Evolutionary conservation across 92 coral and sea anemone species (phyloP), one percentile per base, ranked within the genome.

Genomic region (Isaurus tuberculatus): DNA sequence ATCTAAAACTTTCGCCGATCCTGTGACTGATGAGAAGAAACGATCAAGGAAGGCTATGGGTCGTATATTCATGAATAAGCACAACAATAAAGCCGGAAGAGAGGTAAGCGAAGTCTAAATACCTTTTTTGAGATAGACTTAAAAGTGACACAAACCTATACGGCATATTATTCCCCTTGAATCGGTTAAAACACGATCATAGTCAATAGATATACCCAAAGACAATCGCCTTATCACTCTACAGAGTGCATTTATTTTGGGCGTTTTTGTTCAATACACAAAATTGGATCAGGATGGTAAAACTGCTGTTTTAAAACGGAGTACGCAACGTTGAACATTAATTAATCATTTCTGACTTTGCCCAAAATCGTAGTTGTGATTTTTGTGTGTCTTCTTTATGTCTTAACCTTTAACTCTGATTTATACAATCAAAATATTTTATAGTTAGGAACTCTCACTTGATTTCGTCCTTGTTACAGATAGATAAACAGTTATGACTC

Each of bases 31-130:
- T 42, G 40, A 64, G 68, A 70, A 69, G 23, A 58, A 51, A 65
- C 91, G 89, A 30, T 88, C 94, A 29, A 73, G 86, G 75, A 85
- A 65, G 26, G 90, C 70, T 44, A 87, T 61, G 55, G 84, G 81
- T 7, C 92, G 94, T 65, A 79, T 91, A 25, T 60, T 87, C 57
- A 93, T 94, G 91, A 94, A 97, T 72, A 88, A 90, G 4, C 98
- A 97, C 88, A 97, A 97, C 90, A 94, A 93, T 81, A 91, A 84
- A 31, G 99, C 92, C 0, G 99, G 99, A 23, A 83, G 99, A 83
- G 63, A 83, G 97, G 99, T 97, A 69, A 84, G 97, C 17, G 44
- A 17, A 33, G 5, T 36, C 26, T 8, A 13, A 3, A 14, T 8
- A 51, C 8, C 11, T 8, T 40, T 40, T 40, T 40, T 8, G 0